phyloP scores from a whole-genome alignment of 1,140 invertebrate species.

The Mylabris phalerata region DNA sequence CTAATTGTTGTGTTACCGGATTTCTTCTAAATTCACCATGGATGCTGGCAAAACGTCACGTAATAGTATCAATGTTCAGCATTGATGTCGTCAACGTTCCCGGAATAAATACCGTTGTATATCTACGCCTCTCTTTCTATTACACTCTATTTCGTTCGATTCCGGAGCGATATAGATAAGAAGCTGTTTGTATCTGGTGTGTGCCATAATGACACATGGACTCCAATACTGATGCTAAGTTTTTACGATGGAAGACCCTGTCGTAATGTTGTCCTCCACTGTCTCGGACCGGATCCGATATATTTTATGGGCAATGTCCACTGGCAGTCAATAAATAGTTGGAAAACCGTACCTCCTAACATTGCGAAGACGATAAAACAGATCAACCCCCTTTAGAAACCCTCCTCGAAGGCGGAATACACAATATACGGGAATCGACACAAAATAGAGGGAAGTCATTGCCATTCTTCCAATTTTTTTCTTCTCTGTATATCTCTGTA shows the following conservation, averaged over 20 bases:
- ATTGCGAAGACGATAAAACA: constrained; percentile 3
- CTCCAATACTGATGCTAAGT: constrained; percentile 19
- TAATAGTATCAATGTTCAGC: no score
- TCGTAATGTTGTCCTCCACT: constrained; percentile 13
- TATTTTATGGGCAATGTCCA: constrained; percentile 38
- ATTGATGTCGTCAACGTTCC: constrained; percentile 13
- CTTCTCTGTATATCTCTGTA: no score
- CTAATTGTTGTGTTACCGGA: no score
- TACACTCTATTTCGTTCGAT: no score
- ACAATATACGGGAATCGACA: constrained; percentile 11
- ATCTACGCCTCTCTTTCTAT: neutral
- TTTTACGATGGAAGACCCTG: constrained; percentile 21
- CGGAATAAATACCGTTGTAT: constrained; percentile 12
- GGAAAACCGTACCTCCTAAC: constrained; percentile 13
- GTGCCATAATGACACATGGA: constrained; percentile 30
- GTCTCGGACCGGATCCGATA: constrained; percentile 31
- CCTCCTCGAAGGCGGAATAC: constrained; percentile 21
- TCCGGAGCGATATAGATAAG: constrained; percentile 6
- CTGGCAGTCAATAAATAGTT: constrained; percentile 38
- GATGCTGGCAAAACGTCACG: no score
- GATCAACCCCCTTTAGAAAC: constrained; percentile 9
- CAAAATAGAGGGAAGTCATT: constrained; percentile 2
- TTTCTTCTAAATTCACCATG: no score
- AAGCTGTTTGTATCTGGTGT: constrained; percentile 29
- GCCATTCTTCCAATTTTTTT: neutral